phyloP scores from a whole-genome alignment of 2,888 invertebrate species.

The Cerastoderma edule region DNA sequence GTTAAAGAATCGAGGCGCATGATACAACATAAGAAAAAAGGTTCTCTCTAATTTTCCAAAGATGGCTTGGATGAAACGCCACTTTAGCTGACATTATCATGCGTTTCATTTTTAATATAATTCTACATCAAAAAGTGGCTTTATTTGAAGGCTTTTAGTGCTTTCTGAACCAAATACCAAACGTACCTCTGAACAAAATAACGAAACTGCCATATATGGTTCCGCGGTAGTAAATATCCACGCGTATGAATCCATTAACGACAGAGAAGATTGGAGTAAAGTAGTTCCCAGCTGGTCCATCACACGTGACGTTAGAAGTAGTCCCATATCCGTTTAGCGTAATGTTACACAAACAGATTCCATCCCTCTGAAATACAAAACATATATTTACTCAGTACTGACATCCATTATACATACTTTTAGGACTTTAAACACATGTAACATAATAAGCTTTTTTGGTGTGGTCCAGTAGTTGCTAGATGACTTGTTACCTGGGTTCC shows the following conservation, averaged over 20 bases:
- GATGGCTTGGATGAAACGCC: not conserved
- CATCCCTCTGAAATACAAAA: not conserved
- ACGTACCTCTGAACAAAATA: not conserved
- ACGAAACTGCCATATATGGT: too few species aligned
- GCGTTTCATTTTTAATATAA: not conserved
- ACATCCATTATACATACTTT: too few species aligned
- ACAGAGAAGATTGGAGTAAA: not conserved
- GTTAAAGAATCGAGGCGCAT: too few species aligned
- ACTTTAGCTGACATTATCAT: not conserved
- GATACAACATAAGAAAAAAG: too few species aligned
- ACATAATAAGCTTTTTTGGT: too few species aligned
- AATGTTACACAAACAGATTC: constrained; percentile 11
- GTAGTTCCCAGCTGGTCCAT: not conserved
- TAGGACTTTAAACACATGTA: too few species aligned
- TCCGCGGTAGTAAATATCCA: not conserved
- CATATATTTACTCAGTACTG: too few species aligned
- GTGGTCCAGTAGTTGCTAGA: too few species aligned
- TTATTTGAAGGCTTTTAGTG: not conserved
- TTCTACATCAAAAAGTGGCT: not conserved
- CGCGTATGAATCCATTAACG: not conserved
- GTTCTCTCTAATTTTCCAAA: not conserved
- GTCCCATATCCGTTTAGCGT: not conserved
- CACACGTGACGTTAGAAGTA: not conserved
- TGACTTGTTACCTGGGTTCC: too few species aligned
- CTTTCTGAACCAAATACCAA: constrained; percentile 6